Evolutionary conservation across 2,797 vertebrate genomes (phyloP).

Genomic region (Triplophysa yarkandensis): DNA sequence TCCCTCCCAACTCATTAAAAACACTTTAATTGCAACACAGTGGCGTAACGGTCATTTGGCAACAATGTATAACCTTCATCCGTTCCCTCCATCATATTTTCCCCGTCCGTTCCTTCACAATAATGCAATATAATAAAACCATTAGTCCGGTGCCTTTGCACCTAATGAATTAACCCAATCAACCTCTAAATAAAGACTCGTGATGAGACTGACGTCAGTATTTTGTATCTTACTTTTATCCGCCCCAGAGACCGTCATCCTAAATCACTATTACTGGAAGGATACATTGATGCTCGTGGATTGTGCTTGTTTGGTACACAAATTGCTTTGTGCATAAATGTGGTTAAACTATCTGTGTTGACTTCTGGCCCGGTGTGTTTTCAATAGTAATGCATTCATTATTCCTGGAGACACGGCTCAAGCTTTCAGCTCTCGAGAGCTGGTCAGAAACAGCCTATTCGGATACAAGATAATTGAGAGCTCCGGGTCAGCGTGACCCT

Average conservation of each 20-base stretch:
- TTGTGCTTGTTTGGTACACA: conserved; percentile 18
- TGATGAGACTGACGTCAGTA: conserved; percentile 27
- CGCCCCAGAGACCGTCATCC: neutral
- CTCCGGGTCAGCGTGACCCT: conserved; percentile 15
- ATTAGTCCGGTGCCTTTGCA: conserved; percentile 37
- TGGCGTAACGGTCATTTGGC: conserved; percentile 48
- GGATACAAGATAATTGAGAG: conserved; percentile 29
- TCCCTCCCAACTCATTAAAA: conserved; percentile 46
- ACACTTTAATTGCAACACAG: conserved; percentile 46
- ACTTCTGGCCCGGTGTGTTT: conserved; percentile 33
- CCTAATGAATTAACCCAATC: conserved; percentile 51
- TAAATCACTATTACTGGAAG: conserved; percentile 42
- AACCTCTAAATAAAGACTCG: conserved; percentile 33
- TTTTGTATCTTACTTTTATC: conserved; percentile 49
- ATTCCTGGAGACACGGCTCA: conserved; percentile 20
- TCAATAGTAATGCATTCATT: conserved; percentile 44
- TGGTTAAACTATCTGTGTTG: conserved; percentile 35
- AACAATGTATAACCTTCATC: conserved; percentile 40
- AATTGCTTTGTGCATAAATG: conserved; percentile 44
- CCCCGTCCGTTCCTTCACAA: conserved; percentile 20
- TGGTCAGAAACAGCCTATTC: conserved; percentile 6
- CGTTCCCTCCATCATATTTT: conserved; percentile 13
- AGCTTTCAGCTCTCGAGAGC: conserved; percentile 35
- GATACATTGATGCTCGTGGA: conserved; percentile 12
- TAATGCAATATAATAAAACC: conserved; percentile 36